Evolutionary conservation across 1,140 invertebrate species (phyloP).

Genomic region (Drosophila serrata): DNA sequence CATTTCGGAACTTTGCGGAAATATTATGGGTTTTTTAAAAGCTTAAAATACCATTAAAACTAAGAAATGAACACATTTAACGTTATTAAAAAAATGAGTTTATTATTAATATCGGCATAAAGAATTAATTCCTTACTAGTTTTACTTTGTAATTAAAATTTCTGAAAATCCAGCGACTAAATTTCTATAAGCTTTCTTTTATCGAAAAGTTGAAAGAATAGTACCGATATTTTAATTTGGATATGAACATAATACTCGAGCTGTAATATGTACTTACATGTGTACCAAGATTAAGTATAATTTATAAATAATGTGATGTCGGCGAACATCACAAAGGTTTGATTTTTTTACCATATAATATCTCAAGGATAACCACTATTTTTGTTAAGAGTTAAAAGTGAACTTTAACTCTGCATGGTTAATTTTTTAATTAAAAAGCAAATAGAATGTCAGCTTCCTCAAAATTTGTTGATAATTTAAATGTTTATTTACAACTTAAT

Average conservation of each 20-base stretch:
- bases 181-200: neutral
- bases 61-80: too few relatives aligned
- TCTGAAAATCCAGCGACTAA: neutral
- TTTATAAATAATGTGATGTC: neutral
- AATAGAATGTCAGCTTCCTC: neutral
- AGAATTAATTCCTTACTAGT: neutral
- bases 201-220: neutral
- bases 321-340: neutral
- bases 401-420: too few relatives aligned
- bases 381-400: neutral
- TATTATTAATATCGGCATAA: neutral
- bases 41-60: neutral
- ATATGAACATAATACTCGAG: neutral
- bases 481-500: neutral
- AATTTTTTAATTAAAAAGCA: neutral
- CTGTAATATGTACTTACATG: too few relatives aligned
- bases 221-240: neutral
- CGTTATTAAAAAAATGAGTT: too few relatives aligned
- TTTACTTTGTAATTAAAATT: neutral
- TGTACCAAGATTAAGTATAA: too few relatives aligned
- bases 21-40: neutral
- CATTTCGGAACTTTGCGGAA: slow-evolving; percentile 16
- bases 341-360: neutral
- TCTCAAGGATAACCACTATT: neutral
- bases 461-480: neutral